Base-by-base conservation (phyloP, 2,113 vertebrate species). In the Callospermophilus lateralis region DNA sequence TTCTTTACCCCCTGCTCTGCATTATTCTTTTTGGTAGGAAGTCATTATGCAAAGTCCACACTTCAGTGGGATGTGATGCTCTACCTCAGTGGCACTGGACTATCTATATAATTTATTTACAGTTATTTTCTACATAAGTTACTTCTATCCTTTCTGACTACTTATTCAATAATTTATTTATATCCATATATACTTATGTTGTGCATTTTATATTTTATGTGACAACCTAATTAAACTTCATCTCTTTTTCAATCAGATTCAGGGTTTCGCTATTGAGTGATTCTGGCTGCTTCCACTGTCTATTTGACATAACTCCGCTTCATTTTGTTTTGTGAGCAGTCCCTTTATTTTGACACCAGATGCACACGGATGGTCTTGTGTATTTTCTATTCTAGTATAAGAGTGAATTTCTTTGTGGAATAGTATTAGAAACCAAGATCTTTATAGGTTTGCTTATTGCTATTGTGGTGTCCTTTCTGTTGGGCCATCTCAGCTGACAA, bases 1-100 rank as follows among this genome's bases (percentile, higher is more conserved):
- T 6, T 4, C 24, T 10, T 65, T 67, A 13, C 11, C 20, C 0
- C 0, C 2, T 0, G 37, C 55, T 32, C 19, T 39, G 11, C 51
- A n/a, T 9, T 78, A 5, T 53, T 32, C 24, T 37, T 17, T 67
- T 13, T 39, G 34, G 42, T 22, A 67, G 4, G 34, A 37, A 48
- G 24, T 17, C 34, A 11, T 32, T 89, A 37, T 78, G 61, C 45
- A 67, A 5, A 51, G 34, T 10, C 45, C 30, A 32, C 37, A 8
- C 6, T 9, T 4, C 7, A 67, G n/a, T 55, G 19, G n/a, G 51
- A 19, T 2, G 4, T 32, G 12, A 39, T 79, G 26, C 4, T 67
- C 10, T 30, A 12, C 6, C 28, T 68, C 34, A 5, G 55, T 80
- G 26, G 48, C 28, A 22, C 17, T 39, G 37, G 10, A 79, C 8